Evolutionary conservation across 2,113 vertebrate genomes (phyloP).

Genomic region (Pteruthius melanotis): DNA sequence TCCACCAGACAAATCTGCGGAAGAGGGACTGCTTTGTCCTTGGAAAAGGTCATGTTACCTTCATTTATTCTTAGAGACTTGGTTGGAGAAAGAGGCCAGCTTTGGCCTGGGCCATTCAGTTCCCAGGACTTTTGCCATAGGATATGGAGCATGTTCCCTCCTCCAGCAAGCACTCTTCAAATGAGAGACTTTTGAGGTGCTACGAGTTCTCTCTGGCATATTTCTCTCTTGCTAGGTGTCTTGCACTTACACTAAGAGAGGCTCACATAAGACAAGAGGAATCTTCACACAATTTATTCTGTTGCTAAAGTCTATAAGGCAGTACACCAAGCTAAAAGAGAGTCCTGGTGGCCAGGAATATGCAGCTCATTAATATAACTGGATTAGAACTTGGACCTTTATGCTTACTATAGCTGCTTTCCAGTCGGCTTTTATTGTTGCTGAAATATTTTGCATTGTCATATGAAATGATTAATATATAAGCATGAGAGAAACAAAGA

Average conservation of each 20-base stretch:
- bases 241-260: neutral
- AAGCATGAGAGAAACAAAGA: conserved; percentile 20
- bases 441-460: neutral
- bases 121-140: neutral
- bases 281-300: neutral
- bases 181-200: neutral
- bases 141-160: neutral
- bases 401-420: neutral
- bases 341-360: neutral
- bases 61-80: neutral
- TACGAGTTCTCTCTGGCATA: neutral
- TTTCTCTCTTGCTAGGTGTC: neutral
- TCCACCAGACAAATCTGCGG: neutral
- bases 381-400: neutral
- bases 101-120: neutral
- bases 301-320: neutral
- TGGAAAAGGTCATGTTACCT: neutral
- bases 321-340: neutral
- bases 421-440: neutral
- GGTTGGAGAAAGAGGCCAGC: neutral
- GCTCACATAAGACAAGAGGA: neutral
- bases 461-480: conserved; percentile 11
- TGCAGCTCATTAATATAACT: neutral
- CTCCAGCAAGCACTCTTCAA: neutral
- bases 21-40: neutral